Evolutionary conservation across 2,888 invertebrate genomes (phyloP), one percentile per base, ranked within the genome.

Genomic region (Rhagonycha fulva): DNA sequence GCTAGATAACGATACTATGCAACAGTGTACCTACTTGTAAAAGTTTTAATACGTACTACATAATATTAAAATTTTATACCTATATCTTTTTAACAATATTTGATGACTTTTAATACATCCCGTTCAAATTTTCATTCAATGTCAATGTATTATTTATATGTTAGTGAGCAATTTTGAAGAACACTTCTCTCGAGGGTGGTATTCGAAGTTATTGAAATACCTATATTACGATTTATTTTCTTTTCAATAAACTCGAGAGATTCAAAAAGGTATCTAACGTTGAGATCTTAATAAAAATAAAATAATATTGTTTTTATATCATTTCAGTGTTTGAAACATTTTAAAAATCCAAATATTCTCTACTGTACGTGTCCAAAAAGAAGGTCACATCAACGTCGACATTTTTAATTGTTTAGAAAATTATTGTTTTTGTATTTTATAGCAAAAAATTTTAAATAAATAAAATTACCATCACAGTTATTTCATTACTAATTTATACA

Each of bases 181-280:
- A 81, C 81, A 82, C 82, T 82, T 80, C 75, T 72, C 71, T 70
- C 30, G 75, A 73, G 79, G 68, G 68, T 75, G 70, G 71, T 74
- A 74, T 75, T 72, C 76, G 77, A 70, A 81, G 81, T 84, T 84
- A 84, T 84, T 84, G 84, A 84, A 83, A 84, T 84, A 83, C 83
- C 81, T 84, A 82, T 82, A 82, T 82, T 82, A 83, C 83, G 84
- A 84, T 84, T 84, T 84, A 84, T 84, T 84, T 84, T 83, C 83
- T 84, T 83, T 84, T 83, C 83, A 84, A 82, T 80, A 80, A 82
- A 82, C 82, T 84, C 78, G 80, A 83, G 82, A 81, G 81, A 80
- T 80, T 81, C 81, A 81, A 83, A 75, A 73, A 72, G 70, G 72
- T 69, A 76, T 68, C 66, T 71, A 69, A 61, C 61, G 70, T 30